Evolutionary conservation across 2,113 vertebrate genomes (phyloP).

Genomic region (Oncorhynchus clarkii): DNA sequence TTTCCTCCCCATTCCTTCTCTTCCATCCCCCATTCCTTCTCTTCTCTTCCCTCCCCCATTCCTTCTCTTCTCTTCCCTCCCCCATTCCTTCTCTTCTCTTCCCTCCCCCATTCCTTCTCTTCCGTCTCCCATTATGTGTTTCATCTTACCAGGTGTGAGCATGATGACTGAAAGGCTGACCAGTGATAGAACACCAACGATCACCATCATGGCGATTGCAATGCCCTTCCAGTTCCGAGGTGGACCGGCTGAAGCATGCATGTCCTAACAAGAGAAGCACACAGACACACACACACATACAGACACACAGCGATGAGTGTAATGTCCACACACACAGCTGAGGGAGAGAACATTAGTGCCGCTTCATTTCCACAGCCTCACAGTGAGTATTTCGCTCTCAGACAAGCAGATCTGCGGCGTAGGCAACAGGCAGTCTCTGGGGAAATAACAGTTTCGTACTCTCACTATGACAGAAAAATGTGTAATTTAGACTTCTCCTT

Average conservation of each 20-base stretch:
- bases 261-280: conserved; percentile 61
- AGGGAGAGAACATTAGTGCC: conserved; percentile 63
- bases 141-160: conserved; percentile 74
- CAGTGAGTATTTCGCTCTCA: conserved; percentile 38
- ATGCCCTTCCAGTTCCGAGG: conserved; percentile 82
- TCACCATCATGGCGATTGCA: conserved; percentile 78
- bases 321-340: conserved; percentile 20
- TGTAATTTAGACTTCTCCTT: conserved; percentile 46
- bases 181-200: conserved; percentile 76
- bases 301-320: conserved; percentile 9
- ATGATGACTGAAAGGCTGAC: conserved; percentile 76
- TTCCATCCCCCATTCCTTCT: no score
- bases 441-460: conserved; percentile 15
- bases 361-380: conserved; percentile 62
- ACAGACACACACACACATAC: not conserved
- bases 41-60: not conserved
- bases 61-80: not conserved
- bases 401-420: not conserved
- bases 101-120: not conserved
- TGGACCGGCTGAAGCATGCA: conserved; percentile 70
- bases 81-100: not conserved
- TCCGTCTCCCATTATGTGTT: not conserved
- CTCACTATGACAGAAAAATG: conserved; percentile 28
- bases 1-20: not conserved
- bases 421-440: conserved; percentile 23